Percentiles rank a stretch among this genome's conserved stretches.
phyloP scores from a whole-genome alignment of 2,113 vertebrate species.

The Cochlearius cochlearius region DNA sequence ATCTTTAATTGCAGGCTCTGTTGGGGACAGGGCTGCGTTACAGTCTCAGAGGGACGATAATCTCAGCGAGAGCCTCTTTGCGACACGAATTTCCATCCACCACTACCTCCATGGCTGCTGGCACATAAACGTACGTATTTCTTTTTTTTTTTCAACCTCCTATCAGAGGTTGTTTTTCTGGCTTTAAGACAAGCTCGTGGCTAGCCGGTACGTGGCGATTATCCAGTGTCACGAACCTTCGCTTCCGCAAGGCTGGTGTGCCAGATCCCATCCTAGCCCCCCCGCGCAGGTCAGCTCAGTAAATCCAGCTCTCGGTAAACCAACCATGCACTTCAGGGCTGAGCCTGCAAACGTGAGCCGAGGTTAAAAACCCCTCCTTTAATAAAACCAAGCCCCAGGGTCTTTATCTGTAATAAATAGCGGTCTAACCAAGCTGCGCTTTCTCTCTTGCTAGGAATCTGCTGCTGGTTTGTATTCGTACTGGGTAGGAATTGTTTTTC shows the following conservation, averaged over 20 bases:
- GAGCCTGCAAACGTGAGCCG: accelerated
- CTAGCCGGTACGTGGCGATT: no score
- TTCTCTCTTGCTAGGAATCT: not conserved
- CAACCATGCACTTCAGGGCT: accelerated
- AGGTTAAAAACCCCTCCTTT: not conserved
- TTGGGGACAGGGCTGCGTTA: not conserved
- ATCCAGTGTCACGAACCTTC: accelerated
- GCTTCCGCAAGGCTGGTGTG: accelerated
- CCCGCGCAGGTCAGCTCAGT: not conserved
- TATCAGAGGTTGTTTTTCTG: not conserved
- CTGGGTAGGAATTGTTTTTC: not conserved
- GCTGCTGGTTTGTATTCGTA: not conserved
- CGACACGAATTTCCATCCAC: accelerated
- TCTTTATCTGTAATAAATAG: not conserved
- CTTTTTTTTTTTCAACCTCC: no score
- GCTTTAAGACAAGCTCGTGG: not conserved
- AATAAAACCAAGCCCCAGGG: not conserved
- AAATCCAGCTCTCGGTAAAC: not conserved
- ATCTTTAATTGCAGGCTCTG: accelerated
- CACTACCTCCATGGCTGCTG: not conserved
- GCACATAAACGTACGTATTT: no score
- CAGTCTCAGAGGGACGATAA: not conserved
- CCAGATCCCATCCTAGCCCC: not conserved
- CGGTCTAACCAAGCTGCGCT: not conserved
- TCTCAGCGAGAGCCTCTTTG: not conserved